Conservation (phyloP, 2,888 invertebrate species). For the Scotopteryx bipunctaria region DNA sequence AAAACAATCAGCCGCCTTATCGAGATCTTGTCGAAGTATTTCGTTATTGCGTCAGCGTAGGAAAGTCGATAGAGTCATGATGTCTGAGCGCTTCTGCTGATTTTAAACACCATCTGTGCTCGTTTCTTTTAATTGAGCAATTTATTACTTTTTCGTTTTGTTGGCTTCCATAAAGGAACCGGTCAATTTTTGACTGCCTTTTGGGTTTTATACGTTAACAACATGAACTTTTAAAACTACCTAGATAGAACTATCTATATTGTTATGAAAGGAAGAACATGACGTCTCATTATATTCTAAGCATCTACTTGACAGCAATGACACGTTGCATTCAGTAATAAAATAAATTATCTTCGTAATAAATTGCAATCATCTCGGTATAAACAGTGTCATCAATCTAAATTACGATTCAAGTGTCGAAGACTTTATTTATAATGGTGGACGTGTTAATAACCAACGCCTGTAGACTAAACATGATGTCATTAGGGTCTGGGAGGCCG, state of each 20-base stretch:
- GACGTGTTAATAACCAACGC: slow-evolving; percentile 43
- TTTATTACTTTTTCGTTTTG: slow-evolving; percentile 26
- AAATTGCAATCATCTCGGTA: slow-evolving; percentile 42
- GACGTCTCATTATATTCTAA: neutral
- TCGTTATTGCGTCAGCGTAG: slow-evolving; percentile 16
- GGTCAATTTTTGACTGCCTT: slow-evolving; percentile 12
- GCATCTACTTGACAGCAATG: slow-evolving; percentile 15
- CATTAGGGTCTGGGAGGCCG: slow-evolving; percentile 44
- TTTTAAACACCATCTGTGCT: slow-evolving; percentile 14
- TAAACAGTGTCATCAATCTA: slow-evolving; percentile 50
- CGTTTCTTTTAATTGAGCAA: slow-evolving; percentile 27
- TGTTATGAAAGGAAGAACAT: no score
- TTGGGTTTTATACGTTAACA: neutral
- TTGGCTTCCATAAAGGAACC: slow-evolving; percentile 10
- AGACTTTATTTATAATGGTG: slow-evolving; percentile 51
- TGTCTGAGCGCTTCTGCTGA: slow-evolving; percentile 5
- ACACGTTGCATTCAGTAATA: slow-evolving; percentile 19
- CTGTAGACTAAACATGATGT: slow-evolving; percentile 61
- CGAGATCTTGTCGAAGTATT: slow-evolving; percentile 18
- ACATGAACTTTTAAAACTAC: neutral
- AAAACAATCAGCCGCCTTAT: slow-evolving; percentile 24
- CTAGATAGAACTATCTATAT: no score
- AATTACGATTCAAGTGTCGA: slow-evolving; percentile 47
- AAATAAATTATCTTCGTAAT: slow-evolving; percentile 23
- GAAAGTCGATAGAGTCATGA: slow-evolving; percentile 8